A percentile compares a stretch with the other conserved stretches of the same genome.
phyloP scores from a whole-genome alignment of 2,113 vertebrate genomes.

The Calypte anna region DNA sequence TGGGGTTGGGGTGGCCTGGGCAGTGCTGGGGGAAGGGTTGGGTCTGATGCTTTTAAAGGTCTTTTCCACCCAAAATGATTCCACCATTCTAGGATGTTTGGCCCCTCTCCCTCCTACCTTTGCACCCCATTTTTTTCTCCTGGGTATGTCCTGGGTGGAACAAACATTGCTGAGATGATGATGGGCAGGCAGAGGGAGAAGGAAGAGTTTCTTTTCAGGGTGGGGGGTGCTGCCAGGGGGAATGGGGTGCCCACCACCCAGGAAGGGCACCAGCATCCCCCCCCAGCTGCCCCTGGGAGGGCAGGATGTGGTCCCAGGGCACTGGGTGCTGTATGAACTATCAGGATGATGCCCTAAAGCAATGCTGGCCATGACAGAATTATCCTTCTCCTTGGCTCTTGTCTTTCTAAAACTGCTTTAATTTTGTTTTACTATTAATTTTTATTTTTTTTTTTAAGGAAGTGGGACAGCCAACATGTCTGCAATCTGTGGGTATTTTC shows the following conservation, averaged over 20 bases:
- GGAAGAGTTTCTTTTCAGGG: neutral
- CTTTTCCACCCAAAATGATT: too few species aligned
- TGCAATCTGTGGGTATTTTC: slow-evolving; percentile 42
- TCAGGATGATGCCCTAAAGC: neutral
- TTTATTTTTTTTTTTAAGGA: neutral
- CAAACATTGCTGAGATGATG: accelerated
- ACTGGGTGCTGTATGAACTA: accelerated
- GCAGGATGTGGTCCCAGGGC: neutral
- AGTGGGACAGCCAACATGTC: neutral
- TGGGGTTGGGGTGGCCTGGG: too few species aligned
- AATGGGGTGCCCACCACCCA: neutral
- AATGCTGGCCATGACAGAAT: neutral
- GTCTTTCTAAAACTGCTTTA: neutral
- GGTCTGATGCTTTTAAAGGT: too few species aligned
- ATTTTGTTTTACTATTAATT: neutral
- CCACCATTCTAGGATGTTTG: neutral
- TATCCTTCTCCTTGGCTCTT: neutral
- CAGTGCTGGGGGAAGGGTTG: too few species aligned
- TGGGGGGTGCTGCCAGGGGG: too few species aligned
- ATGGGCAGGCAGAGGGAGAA: neutral
- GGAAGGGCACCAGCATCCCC: neutral
- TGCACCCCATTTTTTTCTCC: neutral
- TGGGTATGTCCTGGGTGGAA: neutral
- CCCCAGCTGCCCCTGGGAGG: neutral
- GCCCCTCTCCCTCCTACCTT: neutral